These are phyloP conservation scores for Drosophila watanabei DNA, from an alignment of 1,140 invertebrate species.

Conservation along the genomic window DNA sequence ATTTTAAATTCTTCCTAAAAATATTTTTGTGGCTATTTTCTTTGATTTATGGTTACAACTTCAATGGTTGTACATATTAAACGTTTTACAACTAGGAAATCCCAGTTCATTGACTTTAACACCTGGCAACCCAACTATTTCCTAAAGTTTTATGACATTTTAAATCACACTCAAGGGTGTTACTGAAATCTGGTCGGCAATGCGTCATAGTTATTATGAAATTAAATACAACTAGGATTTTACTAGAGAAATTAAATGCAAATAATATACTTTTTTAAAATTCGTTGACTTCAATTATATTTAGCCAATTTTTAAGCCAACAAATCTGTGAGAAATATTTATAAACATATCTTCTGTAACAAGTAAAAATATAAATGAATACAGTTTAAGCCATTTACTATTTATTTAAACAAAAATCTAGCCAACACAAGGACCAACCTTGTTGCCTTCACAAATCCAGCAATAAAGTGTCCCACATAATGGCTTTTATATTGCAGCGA, in stretches of 20 bases:
- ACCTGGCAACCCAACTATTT: background rate
- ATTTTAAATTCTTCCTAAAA: background rate
- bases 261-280: too few relatives aligned
- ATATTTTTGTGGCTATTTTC: background rate
- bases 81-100: background rate
- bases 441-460: conserved; percentile 1
- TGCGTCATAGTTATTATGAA: background rate
- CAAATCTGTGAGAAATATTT: background rate
- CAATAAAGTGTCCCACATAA: background rate
- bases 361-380: background rate
- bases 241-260: background rate
- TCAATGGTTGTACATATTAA: too few relatives aligned
- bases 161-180: background rate
- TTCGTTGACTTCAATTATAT: too few relatives aligned
- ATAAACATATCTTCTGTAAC: background rate
- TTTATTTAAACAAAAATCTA: background rate
- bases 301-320: too few relatives aligned
- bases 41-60: too few relatives aligned
- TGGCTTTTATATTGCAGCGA: conserved; percentile 2
- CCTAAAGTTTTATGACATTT: background rate
- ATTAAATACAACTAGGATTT: background rate
- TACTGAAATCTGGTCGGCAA: background rate
- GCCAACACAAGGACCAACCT: background rate
- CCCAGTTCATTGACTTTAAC: background rate
- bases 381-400: background rate